These are phyloP conservation scores for Coluber constrictor DNA, from an alignment of 2,797 vertebrate genomes.

Conservation along the genomic window DNA sequence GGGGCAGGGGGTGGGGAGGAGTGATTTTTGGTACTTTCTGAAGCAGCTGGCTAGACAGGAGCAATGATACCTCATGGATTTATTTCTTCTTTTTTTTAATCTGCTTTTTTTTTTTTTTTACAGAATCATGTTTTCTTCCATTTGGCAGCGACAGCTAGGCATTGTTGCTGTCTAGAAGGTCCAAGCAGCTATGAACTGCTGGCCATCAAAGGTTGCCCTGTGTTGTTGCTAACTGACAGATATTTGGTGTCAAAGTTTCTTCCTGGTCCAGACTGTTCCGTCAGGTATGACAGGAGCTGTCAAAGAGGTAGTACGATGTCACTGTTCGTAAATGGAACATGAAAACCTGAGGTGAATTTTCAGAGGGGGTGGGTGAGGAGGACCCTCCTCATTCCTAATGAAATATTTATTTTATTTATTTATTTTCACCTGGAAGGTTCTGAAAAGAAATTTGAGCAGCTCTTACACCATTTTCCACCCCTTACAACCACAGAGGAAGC, in stretches of 20 bases:
- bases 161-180: background rate
- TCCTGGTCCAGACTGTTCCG: background rate
- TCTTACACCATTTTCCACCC: background rate
- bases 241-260: slow-evolving; percentile 11
- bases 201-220: slow-evolving; percentile 6
- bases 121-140: background rate
- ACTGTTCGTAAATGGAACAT: background rate
- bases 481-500: background rate
- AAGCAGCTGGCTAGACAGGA: background rate
- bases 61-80: background rate
- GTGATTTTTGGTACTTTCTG: background rate
- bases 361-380: background rate
- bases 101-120: background rate
- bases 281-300: slow-evolving; percentile 35
- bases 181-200: background rate
- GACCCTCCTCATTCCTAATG: too few species aligned
- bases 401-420: slow-evolving; percentile 18
- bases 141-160: slow-evolving; percentile 1
- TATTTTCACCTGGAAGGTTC: slow-evolving; percentile 5
- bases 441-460: background rate
- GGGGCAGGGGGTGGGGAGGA: rapidly evolving
- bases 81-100: background rate
- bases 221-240: slow-evolving; percentile 10
- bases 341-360: slow-evolving; percentile 1
- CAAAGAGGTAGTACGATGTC: slow-evolving; percentile 17